A percentile compares a stretch with the other conserved stretches of the same genome.
These are phyloP conservation scores for Procapra przewalskii DNA, from an alignment of 2,113 vertebrate genomes.

Conservation along the genomic window DNA sequence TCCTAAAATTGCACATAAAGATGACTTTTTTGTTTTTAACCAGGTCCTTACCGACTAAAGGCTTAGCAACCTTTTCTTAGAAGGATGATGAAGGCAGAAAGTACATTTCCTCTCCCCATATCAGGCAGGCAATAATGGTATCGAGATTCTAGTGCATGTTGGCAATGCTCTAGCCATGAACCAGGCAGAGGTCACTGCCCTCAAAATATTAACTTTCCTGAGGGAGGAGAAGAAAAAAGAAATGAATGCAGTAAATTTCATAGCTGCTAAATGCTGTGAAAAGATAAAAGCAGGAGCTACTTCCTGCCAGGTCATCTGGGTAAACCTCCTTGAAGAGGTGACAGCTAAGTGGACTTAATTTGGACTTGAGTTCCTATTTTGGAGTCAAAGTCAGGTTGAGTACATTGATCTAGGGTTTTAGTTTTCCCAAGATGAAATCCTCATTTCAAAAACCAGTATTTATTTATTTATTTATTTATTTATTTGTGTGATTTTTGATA, in stretches of 20 bases:
- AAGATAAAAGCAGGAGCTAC: not conserved
- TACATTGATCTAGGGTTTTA: not conserved
- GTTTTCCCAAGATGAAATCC: not conserved
- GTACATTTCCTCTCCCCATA: not conserved
- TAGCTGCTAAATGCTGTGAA: not conserved
- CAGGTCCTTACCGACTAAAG: not conserved
- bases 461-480: too few relatives aligned
- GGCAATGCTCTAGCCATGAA: not conserved
- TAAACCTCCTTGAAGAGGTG: not conserved
- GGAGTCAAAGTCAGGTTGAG: not conserved
- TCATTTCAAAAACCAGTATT: not conserved
- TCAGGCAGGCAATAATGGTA: not conserved
- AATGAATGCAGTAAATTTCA: not conserved
- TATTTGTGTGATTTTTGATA: too few relatives aligned
- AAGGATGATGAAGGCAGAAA: not conserved
- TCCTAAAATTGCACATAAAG: not conserved
- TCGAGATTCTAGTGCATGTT: not conserved
- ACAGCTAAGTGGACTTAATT: not conserved
- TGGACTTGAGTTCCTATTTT: not conserved
- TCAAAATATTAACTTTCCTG: not conserved
- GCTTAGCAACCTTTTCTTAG: not conserved
- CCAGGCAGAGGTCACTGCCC: not conserved
- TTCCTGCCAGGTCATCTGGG: not conserved
- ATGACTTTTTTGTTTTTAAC: not conserved
- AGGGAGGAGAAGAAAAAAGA: not conserved